Percentiles rank a stretch among this genome's conserved stretches.
Conservation (phyloP, 2,113 vertebrate genomes). For the Hymenochirus boettgeri region DNA sequence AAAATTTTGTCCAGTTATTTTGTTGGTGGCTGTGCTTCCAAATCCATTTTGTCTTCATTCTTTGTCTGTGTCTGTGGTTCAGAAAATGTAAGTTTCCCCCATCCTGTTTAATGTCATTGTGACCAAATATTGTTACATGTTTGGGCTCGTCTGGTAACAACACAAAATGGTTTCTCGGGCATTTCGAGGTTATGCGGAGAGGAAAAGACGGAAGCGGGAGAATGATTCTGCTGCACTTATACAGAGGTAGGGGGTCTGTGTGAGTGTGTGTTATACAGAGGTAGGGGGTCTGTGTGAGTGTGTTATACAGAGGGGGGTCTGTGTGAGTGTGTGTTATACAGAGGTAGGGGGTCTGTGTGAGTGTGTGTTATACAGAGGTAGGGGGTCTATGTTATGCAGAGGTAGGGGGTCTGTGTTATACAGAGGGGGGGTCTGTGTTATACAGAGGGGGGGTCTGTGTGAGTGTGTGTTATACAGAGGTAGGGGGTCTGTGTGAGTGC, state of each 20-base stretch:
- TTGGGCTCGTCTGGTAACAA: conserved; percentile 59
- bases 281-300: too few relatives aligned
- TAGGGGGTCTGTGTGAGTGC: too few relatives aligned
- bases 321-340: too few relatives aligned
- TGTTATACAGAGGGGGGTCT: too few relatives aligned
- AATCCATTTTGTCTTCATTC: conserved; percentile 31
- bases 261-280: too few relatives aligned
- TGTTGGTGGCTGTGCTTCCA: conserved; percentile 34
- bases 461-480: too few relatives aligned
- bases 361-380: too few relatives aligned
- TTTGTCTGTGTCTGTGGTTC: conserved; percentile 39
- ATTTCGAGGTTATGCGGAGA: conserved; percentile 92
- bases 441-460: too few relatives aligned
- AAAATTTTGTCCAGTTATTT: conserved; percentile 5
- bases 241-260: conserved; percentile 90
- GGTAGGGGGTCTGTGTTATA: too few relatives aligned
- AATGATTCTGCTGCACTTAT: conserved; percentile 82
- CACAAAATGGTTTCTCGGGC: conserved; percentile 78
- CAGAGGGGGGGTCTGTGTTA: too few relatives aligned
- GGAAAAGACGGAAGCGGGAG: conserved; percentile 91
- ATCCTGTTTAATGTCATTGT: conserved; percentile 40
- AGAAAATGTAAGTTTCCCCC: conserved; percentile 31
- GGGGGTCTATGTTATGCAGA: too few relatives aligned
- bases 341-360: too few relatives aligned
- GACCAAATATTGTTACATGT: conserved; percentile 23